Evolutionary conservation across 1,140 invertebrate species (phyloP).

Genomic region (Amyelois transitella): DNA sequence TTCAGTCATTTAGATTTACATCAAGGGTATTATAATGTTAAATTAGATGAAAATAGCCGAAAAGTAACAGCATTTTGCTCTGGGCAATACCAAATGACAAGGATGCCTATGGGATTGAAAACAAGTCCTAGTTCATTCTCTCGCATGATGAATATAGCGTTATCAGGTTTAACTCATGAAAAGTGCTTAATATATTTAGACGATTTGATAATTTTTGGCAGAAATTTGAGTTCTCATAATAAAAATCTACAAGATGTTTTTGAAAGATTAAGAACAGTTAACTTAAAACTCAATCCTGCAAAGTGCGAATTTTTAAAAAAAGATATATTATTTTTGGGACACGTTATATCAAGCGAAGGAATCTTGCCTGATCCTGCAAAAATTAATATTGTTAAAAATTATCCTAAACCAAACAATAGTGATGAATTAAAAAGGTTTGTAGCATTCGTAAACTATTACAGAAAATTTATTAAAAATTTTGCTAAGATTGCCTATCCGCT

Average conservation of each 20-base stretch:
- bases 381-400: conserved; percentile 44
- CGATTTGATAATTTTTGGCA: conserved; percentile 52
- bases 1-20: conserved; percentile 19
- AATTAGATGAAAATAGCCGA: conserved; percentile 9
- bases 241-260: conserved; percentile 35
- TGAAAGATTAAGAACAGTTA: conserved; percentile 32
- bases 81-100: conserved; percentile 19
- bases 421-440: conserved; percentile 62
- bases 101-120: conserved; percentile 24
- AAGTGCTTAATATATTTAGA: conserved; percentile 55
- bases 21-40: conserved; percentile 13
- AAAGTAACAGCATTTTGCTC: conserved; percentile 20
- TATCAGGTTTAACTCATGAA: conserved; percentile 15
- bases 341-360: conserved; percentile 50
- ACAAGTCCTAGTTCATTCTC: conserved; percentile 17
- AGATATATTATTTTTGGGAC: conserved; percentile 63
- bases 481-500: conserved; percentile 41
- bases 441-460: conserved; percentile 60
- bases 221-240: conserved; percentile 47
- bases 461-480: conserved; percentile 52
- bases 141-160: conserved; percentile 18
- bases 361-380: conserved; percentile 60
- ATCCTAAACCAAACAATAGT: conserved; percentile 44
- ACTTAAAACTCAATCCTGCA: conserved; percentile 49
- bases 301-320: conserved; percentile 51